Evolutionary conservation across 2,797 vertebrate species (phyloP).

Genomic region (Centropyge bicolor): DNA sequence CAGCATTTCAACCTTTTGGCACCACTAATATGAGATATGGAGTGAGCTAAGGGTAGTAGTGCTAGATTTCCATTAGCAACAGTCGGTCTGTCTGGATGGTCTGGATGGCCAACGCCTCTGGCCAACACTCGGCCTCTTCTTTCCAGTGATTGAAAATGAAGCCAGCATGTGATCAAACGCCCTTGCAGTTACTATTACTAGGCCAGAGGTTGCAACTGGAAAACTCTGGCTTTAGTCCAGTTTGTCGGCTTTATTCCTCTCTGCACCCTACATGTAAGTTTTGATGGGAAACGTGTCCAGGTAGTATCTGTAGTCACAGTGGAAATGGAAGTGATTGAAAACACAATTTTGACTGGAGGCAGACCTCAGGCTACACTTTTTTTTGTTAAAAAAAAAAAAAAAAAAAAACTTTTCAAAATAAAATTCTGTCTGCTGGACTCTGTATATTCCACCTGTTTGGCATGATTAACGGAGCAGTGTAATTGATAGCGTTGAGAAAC

Average conservation of each 20-base stretch:
- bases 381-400: too few relatives aligned
- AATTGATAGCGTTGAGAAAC: constrained; percentile 51
- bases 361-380: background rate
- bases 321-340: constrained; percentile 1
- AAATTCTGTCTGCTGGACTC: constrained; percentile 12
- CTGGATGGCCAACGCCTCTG: constrained; percentile 54
- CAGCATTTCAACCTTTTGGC: constrained; percentile 61
- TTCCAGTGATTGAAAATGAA: constrained; percentile 63
- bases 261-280: constrained; percentile 8
- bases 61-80: constrained; percentile 58
- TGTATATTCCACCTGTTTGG: constrained; percentile 12
- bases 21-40: constrained; percentile 46
- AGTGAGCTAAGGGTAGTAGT: constrained; percentile 58
- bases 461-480: constrained; percentile 21
- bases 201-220: constrained; percentile 54
- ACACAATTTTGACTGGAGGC: background rate
- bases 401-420: background rate
- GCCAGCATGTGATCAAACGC: constrained; percentile 54
- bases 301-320: constrained; percentile 4
- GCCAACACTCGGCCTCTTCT: constrained; percentile 33
- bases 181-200: constrained; percentile 39
- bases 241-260: constrained; percentile 19
- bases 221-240: constrained; percentile 30
- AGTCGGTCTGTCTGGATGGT: constrained; percentile 53
- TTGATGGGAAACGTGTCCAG: background rate